phyloP scores from a whole-genome alignment of 2,888 invertebrate species.

The Colletes collaris region DNA sequence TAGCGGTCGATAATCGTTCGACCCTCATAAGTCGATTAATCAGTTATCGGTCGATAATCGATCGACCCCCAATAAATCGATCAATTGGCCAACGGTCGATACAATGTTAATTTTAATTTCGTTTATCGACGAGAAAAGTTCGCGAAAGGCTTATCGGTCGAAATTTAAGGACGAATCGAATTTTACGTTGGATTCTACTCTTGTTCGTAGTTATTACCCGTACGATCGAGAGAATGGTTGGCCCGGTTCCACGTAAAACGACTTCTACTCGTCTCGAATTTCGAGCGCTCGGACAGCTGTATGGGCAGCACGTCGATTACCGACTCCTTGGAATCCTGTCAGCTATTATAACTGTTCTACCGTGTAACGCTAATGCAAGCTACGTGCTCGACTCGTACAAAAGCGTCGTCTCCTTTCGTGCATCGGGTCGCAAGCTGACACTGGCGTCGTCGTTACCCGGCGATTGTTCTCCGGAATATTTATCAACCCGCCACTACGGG shows the following conservation, averaged over 20 bases:
- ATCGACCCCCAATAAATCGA: too few species aligned
- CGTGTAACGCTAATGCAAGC: constrained; percentile 55
- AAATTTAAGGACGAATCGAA: neutral
- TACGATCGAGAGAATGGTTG: neutral
- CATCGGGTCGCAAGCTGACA: constrained; percentile 47
- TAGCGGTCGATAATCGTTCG: too few species aligned
- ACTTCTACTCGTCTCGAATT: neutral
- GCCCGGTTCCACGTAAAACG: neutral
- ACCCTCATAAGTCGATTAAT: too few species aligned
- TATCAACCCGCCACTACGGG: constrained; percentile 54
- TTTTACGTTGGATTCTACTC: too few species aligned
- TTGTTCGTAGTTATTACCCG: neutral
- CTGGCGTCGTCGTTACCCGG: constrained; percentile 54
- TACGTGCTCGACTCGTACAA: constrained; percentile 59
- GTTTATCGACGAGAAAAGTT: too few species aligned
- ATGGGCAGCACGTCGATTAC: constrained; percentile 4
- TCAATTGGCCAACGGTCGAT: too few species aligned
- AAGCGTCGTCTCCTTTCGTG: constrained; percentile 40
- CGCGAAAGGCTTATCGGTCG: too few species aligned
- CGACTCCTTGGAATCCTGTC: constrained; percentile 35
- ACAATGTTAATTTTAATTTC: too few species aligned
- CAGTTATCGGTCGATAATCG: too few species aligned
- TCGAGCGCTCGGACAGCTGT: constrained; percentile 1
- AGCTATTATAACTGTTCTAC: constrained; percentile 39
- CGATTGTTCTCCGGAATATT: constrained; percentile 67